Base-by-base conservation (phyloP, 2,797 vertebrate species). In the Alfaro cultratus region DNA sequence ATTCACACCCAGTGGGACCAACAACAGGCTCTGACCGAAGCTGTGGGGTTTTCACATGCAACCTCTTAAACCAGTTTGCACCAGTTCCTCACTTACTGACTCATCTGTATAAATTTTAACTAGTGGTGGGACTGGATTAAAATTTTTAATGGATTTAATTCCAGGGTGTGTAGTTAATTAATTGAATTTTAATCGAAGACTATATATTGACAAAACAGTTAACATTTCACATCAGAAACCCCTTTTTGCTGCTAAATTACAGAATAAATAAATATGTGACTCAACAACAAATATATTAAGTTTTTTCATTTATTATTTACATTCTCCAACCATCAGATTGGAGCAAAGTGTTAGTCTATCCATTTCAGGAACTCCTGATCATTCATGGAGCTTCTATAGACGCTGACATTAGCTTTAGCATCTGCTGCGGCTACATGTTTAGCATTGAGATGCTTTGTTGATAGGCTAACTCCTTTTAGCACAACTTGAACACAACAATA, bases 11-110 rank as follows among this genome's bases (percentile, higher is more conserved):
- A 57, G 72, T 0, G 80, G 60, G 67, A 82, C 64, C 46, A 73
- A 81, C 76, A 53, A 21, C 34, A 2, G 36, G 47, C 62, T 88
- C 84, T 51, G 73, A 85, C 83, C 77, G 81, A 79, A 83, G 79
- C 86, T 1, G 41, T 64, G 68, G 68, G 68, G 26, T 45, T 7
- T 45, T 71, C 26, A 46, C 41, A 70, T 26, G 39, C 29, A 43
- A 43, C 23, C 67, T n/a, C 11, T 70, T n/a, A 13, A 43, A 41
- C 67, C 67, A 70, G 67, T 70, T 70, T 43, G 5, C 67, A 70
- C 67, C 23, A 26, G 29, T 26, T 68, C 39, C 64, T 39, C 64
- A 39, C 64, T 23, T 67, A 36, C 64, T 41, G 23, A 41, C 36
- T 41, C 23, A 13, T 13, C 4, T 12, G 39, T 11, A 36, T 41